phyloP scores from a whole-genome alignment of 2,888 invertebrate species.

The Metacarcinus magister region DNA sequence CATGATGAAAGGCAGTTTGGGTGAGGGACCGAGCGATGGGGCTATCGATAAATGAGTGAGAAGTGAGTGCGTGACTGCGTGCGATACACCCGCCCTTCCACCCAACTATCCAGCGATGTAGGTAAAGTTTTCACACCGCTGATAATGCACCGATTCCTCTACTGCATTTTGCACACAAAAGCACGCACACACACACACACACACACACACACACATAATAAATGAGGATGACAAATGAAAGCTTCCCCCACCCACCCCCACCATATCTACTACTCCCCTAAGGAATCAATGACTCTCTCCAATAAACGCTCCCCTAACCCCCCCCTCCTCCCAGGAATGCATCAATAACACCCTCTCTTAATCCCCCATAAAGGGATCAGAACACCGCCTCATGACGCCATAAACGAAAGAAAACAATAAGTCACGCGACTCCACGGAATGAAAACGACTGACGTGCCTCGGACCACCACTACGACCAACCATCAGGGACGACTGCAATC shows the following conservation, averaged over 20 bases:
- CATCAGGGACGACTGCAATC: not conserved
- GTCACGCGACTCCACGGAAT: not conserved
- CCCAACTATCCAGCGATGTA: not conserved
- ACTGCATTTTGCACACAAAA: not conserved
- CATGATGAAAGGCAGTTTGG: slow-evolving; percentile 20
- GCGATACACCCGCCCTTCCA: not conserved
- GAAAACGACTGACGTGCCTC: not conserved
- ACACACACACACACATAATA: slow-evolving; percentile 23
- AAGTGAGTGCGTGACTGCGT: not conserved
- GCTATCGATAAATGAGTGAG: not conserved
- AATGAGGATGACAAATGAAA: not conserved
- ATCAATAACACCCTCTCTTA: not conserved
- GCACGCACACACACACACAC: not conserved
- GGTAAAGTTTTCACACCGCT: not conserved
- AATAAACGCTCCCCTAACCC: not conserved
- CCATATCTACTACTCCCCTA: not conserved
- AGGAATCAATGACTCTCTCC: slow-evolving; percentile 22
- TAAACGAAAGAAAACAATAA: not conserved
- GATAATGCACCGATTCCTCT: not conserved
- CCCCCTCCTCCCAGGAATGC: not conserved
- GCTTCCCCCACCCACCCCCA: not conserved
- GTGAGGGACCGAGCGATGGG: not conserved
- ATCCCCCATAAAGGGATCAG: slow-evolving; percentile 37
- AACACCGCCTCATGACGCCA: not conserved
- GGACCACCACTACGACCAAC: not conserved